Evolutionary conservation across 2,888 invertebrate genomes (phyloP), one percentile per base, ranked within the genome.

Genomic region (Polyommatus iphigenia): DNA sequence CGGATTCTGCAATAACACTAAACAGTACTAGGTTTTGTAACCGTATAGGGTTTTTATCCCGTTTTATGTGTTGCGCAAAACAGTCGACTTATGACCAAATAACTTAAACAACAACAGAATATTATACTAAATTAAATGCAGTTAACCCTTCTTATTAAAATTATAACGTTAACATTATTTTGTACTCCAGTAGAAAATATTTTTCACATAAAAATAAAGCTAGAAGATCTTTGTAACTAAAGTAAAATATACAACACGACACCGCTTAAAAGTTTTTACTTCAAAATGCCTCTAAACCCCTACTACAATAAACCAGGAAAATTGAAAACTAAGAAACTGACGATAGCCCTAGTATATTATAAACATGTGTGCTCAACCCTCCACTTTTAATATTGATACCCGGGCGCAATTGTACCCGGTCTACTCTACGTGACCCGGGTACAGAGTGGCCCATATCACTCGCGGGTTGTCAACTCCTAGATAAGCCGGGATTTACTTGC

Each of bases 311-410:
- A 59, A 8, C 7, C 59, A 20, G 59, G 8, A 59, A 24, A 62
- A 20, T 20, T 62, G 20, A 24, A 62, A 62, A 62, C 24, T 62
- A 3, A 10, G 20, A 62, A 24, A 62, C 62, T 32, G 67, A 32
- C 10, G 67, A 29, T 15, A 67, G 8, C 67, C 29, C 62, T 20
- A 72, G 41, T 73, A 46, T 73, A 73, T 72, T n/a, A 72, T 46
- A 73, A 73, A 73, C 73, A 73, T 20, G 73, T 20, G 73, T 46
- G 73, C 46, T 46, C 73, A 73, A 73, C n/a, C 15, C 67, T 18
- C 67, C 13, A 41, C 73, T 73, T 73, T 73, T 73, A 73, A 73
- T 73, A 73, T 73, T 73, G 73, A 73, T 73, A 73, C 73, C 41
- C 20, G 73, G 46, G 46, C 41, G 73, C 73, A 46, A 41, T 20